Percentiles rank a stretch among this genome's conserved stretches.
These are phyloP conservation scores for Oxygymnocypris stewartii DNA, from an alignment of 2,113 vertebrate genomes.

Conservation along the genomic window DNA sequence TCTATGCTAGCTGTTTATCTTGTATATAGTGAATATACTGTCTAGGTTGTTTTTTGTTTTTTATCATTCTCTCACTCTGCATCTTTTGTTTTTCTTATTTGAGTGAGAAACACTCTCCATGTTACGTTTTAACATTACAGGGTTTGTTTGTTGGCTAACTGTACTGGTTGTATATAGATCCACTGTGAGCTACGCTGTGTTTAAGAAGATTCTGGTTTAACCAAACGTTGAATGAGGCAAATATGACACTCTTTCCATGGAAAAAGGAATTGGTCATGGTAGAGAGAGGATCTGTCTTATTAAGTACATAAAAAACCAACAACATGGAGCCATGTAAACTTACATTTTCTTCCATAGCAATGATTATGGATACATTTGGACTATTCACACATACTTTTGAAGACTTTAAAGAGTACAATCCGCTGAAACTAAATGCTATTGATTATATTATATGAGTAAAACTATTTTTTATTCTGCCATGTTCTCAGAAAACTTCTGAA, in stretches of 20 bases:
- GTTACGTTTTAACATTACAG: constrained; percentile 66
- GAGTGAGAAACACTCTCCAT: constrained; percentile 62
- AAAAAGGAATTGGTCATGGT: constrained; percentile 33
- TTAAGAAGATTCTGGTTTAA: constrained; percentile 59
- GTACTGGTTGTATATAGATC: constrained; percentile 72
- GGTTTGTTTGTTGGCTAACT: constrained; percentile 66
- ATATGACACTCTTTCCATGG: constrained; percentile 76
- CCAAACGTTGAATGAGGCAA: constrained; percentile 59
- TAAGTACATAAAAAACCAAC: not conserved
- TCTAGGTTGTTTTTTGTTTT: constrained; percentile 56
- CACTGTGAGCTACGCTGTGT: constrained; percentile 52
- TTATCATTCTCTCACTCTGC: constrained; percentile 47
- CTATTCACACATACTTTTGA: constrained; percentile 17
- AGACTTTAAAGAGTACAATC: constrained; percentile 25
- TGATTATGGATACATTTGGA: constrained; percentile 31
- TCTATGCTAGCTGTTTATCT: constrained; percentile 74
- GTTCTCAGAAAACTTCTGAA: constrained; percentile 21
- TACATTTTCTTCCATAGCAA: not conserved
- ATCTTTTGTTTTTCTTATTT: constrained; percentile 50
- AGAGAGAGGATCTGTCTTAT: constrained; percentile 59
- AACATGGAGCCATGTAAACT: not conserved
- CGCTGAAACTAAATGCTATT: not conserved
- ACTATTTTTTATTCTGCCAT: not conserved
- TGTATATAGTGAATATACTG: constrained; percentile 77
- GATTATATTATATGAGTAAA: not conserved